Base-by-base conservation (phyloP, 2,797 vertebrate genomes). In the Dendrocincla fuliginosa region DNA sequence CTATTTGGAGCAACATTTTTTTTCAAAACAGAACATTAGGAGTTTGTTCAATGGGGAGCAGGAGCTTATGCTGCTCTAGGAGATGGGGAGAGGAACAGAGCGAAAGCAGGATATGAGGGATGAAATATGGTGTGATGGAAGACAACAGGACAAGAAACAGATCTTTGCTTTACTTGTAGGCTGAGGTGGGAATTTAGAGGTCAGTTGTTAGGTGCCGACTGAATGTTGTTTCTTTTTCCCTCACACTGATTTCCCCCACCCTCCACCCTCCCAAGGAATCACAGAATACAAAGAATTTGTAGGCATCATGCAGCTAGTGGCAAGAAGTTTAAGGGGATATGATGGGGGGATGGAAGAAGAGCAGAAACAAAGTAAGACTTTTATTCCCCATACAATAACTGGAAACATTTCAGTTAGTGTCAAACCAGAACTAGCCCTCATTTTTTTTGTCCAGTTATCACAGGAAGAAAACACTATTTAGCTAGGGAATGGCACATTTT, bases 181-280 rank as follows among this genome's bases (percentile, higher is more conserved):
- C 56, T 68, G 61, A 46, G 5, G 22, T 73, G 24, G 8, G 60
- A 80, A 61, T 73, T 27, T 59, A 56, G 60, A 79, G 14, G 12
- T 65, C 14, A 28, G 74, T 80, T 69, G 8, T 82, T 47, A 80
- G 24, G 11, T 64, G 18, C 11, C 0, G 0, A 64, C 30, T 61
- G 20, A 75, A 73, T 8, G 10, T 3, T 6, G 10, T 91, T 76
- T 53, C 11, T 69, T 90, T 80, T 74, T 13, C 30, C 20, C 2
- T 79, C 20, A 24, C 0, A 1, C 8, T 16, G 11, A 16, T 9
- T 12, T 57, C 18, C 30, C 20, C 42, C 8, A 3, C 16, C 7
- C 12, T 4, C 42, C 8, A 3, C 16, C 7, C 12, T 4, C 14
- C 9, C 30, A 49, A 64, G 25, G 53, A 92, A 64, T 46, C 1